Base-by-base conservation (phyloP, 2,113 vertebrate species). In the Rynchops niger region DNA sequence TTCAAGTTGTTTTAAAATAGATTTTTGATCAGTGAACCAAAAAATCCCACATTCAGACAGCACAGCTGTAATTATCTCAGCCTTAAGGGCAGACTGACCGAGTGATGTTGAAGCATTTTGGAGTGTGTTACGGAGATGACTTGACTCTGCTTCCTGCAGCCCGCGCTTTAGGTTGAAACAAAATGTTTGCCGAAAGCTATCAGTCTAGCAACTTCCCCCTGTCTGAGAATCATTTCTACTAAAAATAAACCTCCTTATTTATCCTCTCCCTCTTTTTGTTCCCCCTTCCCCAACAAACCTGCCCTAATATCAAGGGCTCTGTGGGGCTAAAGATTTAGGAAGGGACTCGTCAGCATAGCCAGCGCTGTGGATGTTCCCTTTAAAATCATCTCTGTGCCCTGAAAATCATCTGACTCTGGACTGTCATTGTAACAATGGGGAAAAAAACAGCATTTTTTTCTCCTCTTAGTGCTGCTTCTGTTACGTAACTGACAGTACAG, bases 1-100 rank as follows among this genome's bases (percentile, higher is more conserved):
- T 56, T 78, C 49, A 58, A 74, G 62, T 52, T 85, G 88, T 73
- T 88, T 72, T 77, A 53, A 88, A 90, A 36, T 59, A 65, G 19
- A 29, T 42, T 90, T 96, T 74, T 96, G 85, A 63, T 50, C 92
- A 88, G 86, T 53, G 71, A 95, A 93, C 88, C 88, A 81, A 93
- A 81, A 90, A 63, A 25, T 88, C 71, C 70, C 69, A 81, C 45
- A 34, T 78, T 78, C 92, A 90, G 90, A 94, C 76, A 88, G 90
- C 58, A 19, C 79, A 90, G 85, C 93, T 1, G 3, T 90, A 93
- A 96, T 93, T 93, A 81, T 70, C 67, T 81, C 26, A 32, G 92
- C 96, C 95, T 86, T 61, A 79, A 79, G 96, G 94, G 89, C 84
- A 15, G 29, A 36, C 40, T 72, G 88, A 91, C 81, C 25, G 9